Base-by-base conservation (phyloP, 2,888 invertebrate species). In the Myopa testacea region DNA sequence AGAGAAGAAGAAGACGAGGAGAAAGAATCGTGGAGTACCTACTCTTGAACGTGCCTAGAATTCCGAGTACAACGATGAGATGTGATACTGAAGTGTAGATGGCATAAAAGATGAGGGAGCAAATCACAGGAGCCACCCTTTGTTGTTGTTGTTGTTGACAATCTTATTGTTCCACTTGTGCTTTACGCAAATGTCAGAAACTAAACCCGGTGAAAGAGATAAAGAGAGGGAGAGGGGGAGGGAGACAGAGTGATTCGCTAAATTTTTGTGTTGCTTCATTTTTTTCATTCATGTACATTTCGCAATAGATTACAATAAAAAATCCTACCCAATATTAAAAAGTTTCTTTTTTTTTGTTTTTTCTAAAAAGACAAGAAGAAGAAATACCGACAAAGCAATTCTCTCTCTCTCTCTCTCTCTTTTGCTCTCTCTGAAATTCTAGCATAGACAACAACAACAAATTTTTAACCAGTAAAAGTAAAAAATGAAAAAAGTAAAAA, bases 121-220 rank as follows among this genome's bases (percentile, higher is more conserved):
- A 55, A 55, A n/a, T 16, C 55, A 16, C 14, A 8, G 55, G 45
- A 45, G 16, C 16, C 55, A 12, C 55, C 55, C 55, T 16, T 14
- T 37, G 34, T 37, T 65, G 37, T 65, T 65, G 37, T 65, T 65
- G 37, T 65, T 63, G 63, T 6, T 63, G 55, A 55, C 4, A 55
- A 4, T 55, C 16, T 55, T 55, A 55, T 55, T 55, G 34, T 63
- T 63, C 45, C 45, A 26, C 14, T 55, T 55, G n/a, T 16, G 10
- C 14, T 3, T 55, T 55, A 55, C 55, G 55, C n/a, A 55, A n/a
- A 45, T 2, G 45, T 45, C 55, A 55, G 10, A 55, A 55, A 12
- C 55, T 55, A 16, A 55, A 55, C 4, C 10, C 4, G 5, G 3
- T 0, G 62, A n/a, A 19, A 62, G n/a, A 10, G 62, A 62, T 1